Evolutionary conservation across 2,113 vertebrate genomes (phyloP).

Genomic region (Hydropotes inermis): DNA sequence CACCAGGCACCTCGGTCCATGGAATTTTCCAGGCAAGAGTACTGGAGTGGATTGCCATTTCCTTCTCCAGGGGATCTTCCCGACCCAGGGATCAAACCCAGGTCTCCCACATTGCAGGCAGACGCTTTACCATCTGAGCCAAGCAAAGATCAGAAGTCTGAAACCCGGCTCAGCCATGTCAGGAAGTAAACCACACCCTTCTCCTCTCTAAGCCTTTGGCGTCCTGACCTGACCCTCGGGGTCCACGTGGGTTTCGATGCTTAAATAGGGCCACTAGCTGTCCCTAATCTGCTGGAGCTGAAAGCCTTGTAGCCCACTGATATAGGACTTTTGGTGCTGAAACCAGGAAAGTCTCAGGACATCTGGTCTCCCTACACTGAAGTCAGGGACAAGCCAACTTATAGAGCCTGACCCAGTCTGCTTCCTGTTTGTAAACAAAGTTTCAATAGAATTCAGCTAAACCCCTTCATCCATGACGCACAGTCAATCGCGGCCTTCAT

Average conservation of each 20-base stretch:
- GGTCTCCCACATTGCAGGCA: too few species aligned
- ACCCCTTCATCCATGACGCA: fast-evolving
- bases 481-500: fast-evolving
- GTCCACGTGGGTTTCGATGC: fast-evolving
- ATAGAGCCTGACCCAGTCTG: neutral
- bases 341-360: neutral
- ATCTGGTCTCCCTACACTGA: neutral
- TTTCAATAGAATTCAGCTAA: neutral
- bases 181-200: neutral
- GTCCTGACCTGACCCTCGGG: neutral
- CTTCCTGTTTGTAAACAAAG: neutral
- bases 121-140: too few species aligned
- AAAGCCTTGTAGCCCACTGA: neutral
- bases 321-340: neutral
- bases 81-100: too few species aligned
- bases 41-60: too few species aligned
- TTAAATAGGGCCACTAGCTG: fast-evolving
- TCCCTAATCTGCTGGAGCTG: neutral
- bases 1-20: too few species aligned
- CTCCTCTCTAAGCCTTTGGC: neutral
- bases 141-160: neutral
- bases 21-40: too few species aligned
- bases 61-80: too few species aligned
- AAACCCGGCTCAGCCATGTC: neutral
- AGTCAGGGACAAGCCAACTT: neutral